Evolutionary conservation across 2,888 invertebrate genomes (phyloP).

Genomic region (Nomada ferruginata): DNA sequence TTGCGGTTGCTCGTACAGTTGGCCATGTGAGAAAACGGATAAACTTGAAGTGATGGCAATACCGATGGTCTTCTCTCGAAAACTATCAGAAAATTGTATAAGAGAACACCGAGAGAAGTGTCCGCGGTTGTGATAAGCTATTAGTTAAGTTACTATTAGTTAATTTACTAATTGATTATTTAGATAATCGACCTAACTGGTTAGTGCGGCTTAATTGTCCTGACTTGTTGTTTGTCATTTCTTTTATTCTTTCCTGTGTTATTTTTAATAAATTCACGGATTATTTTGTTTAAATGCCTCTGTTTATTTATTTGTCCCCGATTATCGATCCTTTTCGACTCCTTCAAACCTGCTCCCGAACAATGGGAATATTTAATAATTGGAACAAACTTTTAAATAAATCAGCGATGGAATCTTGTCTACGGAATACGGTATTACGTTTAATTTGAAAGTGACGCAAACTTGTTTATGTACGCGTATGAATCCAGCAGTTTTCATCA

Average conservation of each 20-base stretch:
- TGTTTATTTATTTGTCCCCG: slow-evolving; percentile 49
- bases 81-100: slow-evolving; percentile 14
- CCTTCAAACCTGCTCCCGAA: no score
- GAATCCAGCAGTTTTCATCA: no score
- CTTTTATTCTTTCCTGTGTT: slow-evolving; percentile 72
- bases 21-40: slow-evolving; percentile 46
- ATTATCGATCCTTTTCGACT: slow-evolving; percentile 1
- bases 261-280: slow-evolving; percentile 77
- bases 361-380: no score
- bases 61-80: slow-evolving; percentile 51
- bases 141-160: slow-evolving; percentile 58
- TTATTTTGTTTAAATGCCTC: slow-evolving; percentile 69
- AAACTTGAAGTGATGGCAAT: slow-evolving; percentile 60
- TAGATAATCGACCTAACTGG: slow-evolving; percentile 62
- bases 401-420: no score
- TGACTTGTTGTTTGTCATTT: slow-evolving; percentile 75
- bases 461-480: no score
- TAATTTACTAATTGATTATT: slow-evolving; percentile 55
- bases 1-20: slow-evolving; percentile 14
- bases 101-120: slow-evolving; percentile 26
- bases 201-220: slow-evolving; percentile 69
- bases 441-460: no score
- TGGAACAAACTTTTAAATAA: no score
- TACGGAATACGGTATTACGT: no score
- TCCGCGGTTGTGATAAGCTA: slow-evolving; percentile 70